A percentile compares a stretch with the other conserved stretches of the same genome.
Evolutionary conservation across 2,888 invertebrate genomes (phyloP).

Genomic region (Lucinisca nassula): DNA sequence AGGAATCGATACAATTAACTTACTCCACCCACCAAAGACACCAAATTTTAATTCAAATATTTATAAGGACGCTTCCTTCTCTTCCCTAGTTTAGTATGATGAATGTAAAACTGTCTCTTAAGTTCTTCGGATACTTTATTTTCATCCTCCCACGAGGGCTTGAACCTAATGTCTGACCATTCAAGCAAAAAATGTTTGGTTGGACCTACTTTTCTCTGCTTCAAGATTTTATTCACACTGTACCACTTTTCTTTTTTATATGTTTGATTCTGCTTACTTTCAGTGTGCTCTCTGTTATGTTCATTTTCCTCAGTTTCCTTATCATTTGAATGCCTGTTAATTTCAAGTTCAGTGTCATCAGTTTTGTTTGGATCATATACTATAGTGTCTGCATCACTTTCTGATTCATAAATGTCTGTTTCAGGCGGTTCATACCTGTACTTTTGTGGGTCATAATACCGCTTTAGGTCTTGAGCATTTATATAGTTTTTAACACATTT

Average conservation of each 20-base stretch:
- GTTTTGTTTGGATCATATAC: too few species aligned
- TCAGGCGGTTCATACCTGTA: not conserved
- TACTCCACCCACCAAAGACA: too few species aligned
- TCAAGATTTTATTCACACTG: constrained; percentile 20
- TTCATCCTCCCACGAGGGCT: constrained; percentile 24
- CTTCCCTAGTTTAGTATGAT: constrained; percentile 20
- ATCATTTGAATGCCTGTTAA: too few species aligned
- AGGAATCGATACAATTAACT: too few species aligned
- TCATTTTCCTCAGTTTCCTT: too few species aligned
- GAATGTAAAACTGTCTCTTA: constrained; percentile 19
- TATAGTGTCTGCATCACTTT: too few species aligned
- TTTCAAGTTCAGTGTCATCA: too few species aligned
- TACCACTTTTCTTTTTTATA: constrained; percentile 13
- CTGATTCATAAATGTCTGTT: too few species aligned
- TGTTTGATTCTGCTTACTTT: not conserved
- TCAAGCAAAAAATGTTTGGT: constrained; percentile 22
- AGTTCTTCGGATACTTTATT: constrained; percentile 27
- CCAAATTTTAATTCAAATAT: not conserved
- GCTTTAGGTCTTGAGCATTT: not conserved
- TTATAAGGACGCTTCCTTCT: not conserved
- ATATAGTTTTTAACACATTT: not conserved
- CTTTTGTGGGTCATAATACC: not conserved
- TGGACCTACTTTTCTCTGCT: constrained; percentile 22
- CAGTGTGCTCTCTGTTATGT: not conserved
- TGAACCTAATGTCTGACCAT: constrained; percentile 8